phyloP scores from a whole-genome alignment of 2,113 vertebrate species.

The Triplophysa tibetana region DNA sequence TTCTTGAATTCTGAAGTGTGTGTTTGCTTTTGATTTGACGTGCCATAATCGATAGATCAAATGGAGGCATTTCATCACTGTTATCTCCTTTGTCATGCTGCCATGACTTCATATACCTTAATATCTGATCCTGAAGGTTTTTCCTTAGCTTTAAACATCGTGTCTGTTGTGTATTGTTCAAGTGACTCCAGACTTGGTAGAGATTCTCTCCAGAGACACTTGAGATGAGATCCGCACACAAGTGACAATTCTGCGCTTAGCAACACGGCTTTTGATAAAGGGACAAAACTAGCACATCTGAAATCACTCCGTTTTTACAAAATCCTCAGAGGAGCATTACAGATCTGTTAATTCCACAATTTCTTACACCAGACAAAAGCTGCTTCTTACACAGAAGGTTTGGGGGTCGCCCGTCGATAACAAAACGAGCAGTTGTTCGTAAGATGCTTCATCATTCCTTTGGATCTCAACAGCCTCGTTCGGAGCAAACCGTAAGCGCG shows the following conservation, averaged over 20 bases:
- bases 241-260: slow-evolving; percentile 22
- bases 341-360: not conserved
- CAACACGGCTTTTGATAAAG: slow-evolving; percentile 20
- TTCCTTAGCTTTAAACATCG: slow-evolving; percentile 5
- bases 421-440: not conserved
- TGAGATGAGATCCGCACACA: slow-evolving; percentile 23
- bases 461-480: not conserved
- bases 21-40: not conserved
- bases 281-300: slow-evolving; percentile 6
- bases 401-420: no score
- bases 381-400: not conserved
- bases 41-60: not conserved
- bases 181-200: not conserved
- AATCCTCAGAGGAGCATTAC: slow-evolving; percentile 5
- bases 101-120: not conserved
- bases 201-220: slow-evolving; percentile 35
- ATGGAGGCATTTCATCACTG: not conserved
- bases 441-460: not conserved
- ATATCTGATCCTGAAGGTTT: slow-evolving; percentile 3
- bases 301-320: not conserved
- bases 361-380: not conserved
- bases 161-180: not conserved
- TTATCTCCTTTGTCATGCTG: not conserved
- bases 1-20: no score
- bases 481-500: not conserved